Conservation (phyloP, 2,113 vertebrate species). For the Scytalopus superciliaris region DNA sequence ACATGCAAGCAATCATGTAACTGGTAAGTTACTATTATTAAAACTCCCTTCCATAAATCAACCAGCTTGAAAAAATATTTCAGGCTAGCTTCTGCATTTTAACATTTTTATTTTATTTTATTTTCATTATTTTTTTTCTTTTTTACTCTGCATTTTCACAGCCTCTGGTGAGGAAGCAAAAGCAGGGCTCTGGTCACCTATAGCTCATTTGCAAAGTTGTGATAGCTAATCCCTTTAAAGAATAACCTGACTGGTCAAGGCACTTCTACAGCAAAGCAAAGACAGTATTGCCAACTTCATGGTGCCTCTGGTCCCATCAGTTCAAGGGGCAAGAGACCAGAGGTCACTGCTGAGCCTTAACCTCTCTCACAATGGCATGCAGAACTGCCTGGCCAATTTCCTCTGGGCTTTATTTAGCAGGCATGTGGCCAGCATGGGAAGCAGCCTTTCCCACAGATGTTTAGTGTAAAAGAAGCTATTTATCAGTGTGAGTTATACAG, state of each 20-base stretch:
- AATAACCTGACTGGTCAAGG: neutral
- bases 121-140: too few species aligned
- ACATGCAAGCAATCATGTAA: neutral
- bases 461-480: constrained; percentile 52
- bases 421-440: constrained; percentile 59
- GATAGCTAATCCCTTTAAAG: neutral
- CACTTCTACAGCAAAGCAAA: neutral
- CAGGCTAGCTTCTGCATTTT: neutral
- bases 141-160: neutral
- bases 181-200: neutral
- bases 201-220: neutral
- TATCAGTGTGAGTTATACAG: constrained; percentile 26
- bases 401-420: constrained; percentile 66
- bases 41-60: neutral
- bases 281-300: neutral
- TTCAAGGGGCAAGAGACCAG: constrained; percentile 29
- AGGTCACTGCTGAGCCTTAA: constrained; percentile 45
- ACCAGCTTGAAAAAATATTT: neutral
- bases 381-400: constrained; percentile 60
- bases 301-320: neutral
- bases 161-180: neutral
- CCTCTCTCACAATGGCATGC: constrained; percentile 51
- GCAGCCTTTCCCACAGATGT: constrained; percentile 64
- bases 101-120: neutral
- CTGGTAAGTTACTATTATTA: neutral